Evolutionary conservation across 2,888 invertebrate genomes (phyloP).

Genomic region (Seladonia tumulorum): DNA sequence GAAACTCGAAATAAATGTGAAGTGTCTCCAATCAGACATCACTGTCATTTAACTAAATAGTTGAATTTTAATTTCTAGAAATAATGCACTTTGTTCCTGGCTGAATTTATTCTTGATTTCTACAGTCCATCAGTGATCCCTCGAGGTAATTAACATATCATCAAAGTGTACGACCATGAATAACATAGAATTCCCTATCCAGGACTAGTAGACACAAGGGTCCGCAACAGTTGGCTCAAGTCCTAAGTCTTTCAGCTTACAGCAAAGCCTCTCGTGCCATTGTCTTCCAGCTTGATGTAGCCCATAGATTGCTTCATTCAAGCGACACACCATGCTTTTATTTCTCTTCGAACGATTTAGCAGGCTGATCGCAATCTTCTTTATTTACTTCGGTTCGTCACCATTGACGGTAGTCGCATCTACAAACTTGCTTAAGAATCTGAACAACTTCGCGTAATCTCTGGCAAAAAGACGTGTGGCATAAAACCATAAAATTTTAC

Average conservation of each 20-base stretch:
- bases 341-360: slow-evolving; percentile 11
- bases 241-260: slow-evolving; percentile 15
- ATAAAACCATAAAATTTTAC: background rate
- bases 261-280: slow-evolving; percentile 9
- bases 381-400: background rate
- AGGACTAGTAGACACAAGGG: background rate
- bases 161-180: background rate
- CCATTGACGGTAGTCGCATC: background rate
- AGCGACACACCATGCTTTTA: background rate
- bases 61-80: background rate
- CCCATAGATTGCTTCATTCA: slow-evolving; percentile 13
- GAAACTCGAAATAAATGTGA: too few species aligned
- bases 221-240: slow-evolving; percentile 20
- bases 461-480: background rate
- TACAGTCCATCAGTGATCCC: background rate
- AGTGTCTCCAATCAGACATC: background rate
- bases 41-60: background rate
- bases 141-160: background rate
- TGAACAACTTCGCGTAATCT: background rate
- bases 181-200: background rate
- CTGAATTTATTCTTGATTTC: background rate
- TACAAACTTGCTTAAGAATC: background rate
- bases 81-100: background rate
- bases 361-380: slow-evolving; percentile 4
- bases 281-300: slow-evolving; percentile 11